A percentile compares a stretch with the other conserved stretches of the same genome.
These are phyloP conservation scores for Cryptophagus acutangulus DNA, from an alignment of 2,888 invertebrate genomes.

Conservation along the genomic window DNA sequence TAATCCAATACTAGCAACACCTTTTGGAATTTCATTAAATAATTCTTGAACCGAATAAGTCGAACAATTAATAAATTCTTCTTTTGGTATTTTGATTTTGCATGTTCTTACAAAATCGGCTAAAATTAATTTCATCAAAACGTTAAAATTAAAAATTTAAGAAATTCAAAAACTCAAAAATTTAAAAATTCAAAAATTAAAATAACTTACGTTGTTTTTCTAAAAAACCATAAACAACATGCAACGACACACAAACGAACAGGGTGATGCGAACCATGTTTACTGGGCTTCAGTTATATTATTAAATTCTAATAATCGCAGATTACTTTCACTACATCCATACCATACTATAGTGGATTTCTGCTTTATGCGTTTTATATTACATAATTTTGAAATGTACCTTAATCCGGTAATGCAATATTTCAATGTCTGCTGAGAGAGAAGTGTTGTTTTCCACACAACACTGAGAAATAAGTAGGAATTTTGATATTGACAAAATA, in stretches of 20 bases:
- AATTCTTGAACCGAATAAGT: slow-evolving; percentile 62
- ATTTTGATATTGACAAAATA: too few species aligned
- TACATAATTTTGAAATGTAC: slow-evolving; percentile 21
- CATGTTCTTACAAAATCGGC: slow-evolving; percentile 67
- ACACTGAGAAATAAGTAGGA: too few species aligned
- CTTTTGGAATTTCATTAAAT: slow-evolving; percentile 58
- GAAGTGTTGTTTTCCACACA: too few species aligned
- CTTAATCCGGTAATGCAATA: slow-evolving; percentile 2
- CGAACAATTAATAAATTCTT: slow-evolving; percentile 60
- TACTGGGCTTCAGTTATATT: slow-evolving; percentile 16
- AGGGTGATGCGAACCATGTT: slow-evolving; percentile 34
- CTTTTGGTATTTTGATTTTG: slow-evolving; percentile 28
- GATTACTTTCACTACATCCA: slow-evolving; percentile 36
- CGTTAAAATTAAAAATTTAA: background rate
- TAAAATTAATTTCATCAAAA: slow-evolving; percentile 44
- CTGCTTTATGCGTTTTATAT: slow-evolving; percentile 25
- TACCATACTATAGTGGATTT: slow-evolving; percentile 21
- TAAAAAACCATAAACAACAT: slow-evolving; percentile 29
- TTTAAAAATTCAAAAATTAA: slow-evolving; percentile 1
- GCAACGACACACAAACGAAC: slow-evolving; percentile 25
- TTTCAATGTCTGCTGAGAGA: too few species aligned
- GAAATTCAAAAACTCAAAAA: slow-evolving; percentile 1
- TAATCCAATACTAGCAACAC: slow-evolving; percentile 56
- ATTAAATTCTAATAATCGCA: slow-evolving; percentile 19
- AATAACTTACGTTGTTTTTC: slow-evolving; percentile 37